These are phyloP conservation scores for Hylaea fasciaria DNA, from an alignment of 2,888 invertebrate genomes.

Conservation along the genomic window DNA sequence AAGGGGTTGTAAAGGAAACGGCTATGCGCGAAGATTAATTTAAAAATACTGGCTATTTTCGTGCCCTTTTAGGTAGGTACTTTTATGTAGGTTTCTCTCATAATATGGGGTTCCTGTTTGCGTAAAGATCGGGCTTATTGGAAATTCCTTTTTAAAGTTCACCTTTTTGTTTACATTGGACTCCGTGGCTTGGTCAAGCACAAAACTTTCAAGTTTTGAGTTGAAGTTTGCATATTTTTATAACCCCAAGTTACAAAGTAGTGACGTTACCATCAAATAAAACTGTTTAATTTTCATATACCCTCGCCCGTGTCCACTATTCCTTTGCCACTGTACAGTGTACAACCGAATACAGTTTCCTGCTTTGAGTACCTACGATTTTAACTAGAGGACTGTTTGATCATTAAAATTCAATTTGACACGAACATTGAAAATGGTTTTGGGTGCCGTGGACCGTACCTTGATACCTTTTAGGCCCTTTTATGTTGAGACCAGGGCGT, in stretches of 20 bases:
- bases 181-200: background rate
- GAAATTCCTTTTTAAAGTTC: constrained; percentile 21
- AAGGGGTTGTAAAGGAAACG: constrained; percentile 39
- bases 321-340: constrained; percentile 19
- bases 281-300: constrained; percentile 20
- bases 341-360: constrained; percentile 34
- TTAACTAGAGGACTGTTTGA: constrained; percentile 44
- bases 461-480: constrained; percentile 46
- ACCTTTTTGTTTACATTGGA: constrained; percentile 4
- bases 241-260: too few relatives aligned
- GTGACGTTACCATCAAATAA: constrained; percentile 11
- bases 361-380: constrained; percentile 40
- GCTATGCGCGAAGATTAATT: constrained; percentile 36
- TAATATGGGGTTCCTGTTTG: constrained; percentile 19
- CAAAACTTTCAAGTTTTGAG: background rate
- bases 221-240: too few relatives aligned
- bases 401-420: constrained; percentile 62
- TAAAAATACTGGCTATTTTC: constrained; percentile 35
- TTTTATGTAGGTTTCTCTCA: constrained; percentile 26
- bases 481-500: constrained; percentile 44
- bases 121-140: constrained; percentile 26
- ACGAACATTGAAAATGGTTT: constrained; percentile 52
- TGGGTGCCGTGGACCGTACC: constrained; percentile 44
- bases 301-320: constrained; percentile 13
- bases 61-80: constrained; percentile 18